Percentiles rank a stretch among this genome's conserved stretches.
phyloP scores from a whole-genome alignment of 2,113 vertebrate genomes.

The Panthera leo region DNA sequence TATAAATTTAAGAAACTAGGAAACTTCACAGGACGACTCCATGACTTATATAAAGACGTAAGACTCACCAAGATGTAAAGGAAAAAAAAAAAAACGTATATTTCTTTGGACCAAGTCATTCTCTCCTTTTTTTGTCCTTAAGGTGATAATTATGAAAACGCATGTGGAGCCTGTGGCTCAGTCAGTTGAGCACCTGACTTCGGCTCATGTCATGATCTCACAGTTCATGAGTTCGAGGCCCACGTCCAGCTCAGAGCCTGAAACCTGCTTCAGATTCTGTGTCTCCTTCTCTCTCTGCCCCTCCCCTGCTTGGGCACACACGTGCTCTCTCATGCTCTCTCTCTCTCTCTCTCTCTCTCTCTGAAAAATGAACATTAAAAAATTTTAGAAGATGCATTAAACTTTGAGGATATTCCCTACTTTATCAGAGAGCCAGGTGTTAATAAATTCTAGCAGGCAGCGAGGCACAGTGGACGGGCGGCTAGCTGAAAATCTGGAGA shows the following conservation, averaged over 20 bases:
- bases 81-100: neutral
- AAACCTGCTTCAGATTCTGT: no score
- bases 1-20: neutral
- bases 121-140: neutral
- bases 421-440: neutral
- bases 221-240: no score
- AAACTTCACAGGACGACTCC: neutral
- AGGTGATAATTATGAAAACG: neutral
- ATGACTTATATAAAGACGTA: neutral
- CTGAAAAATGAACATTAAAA: no score
- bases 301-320: no score
- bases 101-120: neutral
- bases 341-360: no score
- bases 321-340: no score
- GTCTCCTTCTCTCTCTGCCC: no score
- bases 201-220: no score
- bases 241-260: no score
- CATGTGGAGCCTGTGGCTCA: neutral
- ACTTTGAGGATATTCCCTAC: neutral
- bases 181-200: no score
- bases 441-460: neutral
- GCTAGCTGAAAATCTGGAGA: neutral
- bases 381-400: neutral
- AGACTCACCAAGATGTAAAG: neutral
- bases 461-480: rapidly evolving